These are phyloP conservation scores for Casuarius casuarius DNA, from an alignment of 2,113 vertebrate species.

Conservation along the genomic window DNA sequence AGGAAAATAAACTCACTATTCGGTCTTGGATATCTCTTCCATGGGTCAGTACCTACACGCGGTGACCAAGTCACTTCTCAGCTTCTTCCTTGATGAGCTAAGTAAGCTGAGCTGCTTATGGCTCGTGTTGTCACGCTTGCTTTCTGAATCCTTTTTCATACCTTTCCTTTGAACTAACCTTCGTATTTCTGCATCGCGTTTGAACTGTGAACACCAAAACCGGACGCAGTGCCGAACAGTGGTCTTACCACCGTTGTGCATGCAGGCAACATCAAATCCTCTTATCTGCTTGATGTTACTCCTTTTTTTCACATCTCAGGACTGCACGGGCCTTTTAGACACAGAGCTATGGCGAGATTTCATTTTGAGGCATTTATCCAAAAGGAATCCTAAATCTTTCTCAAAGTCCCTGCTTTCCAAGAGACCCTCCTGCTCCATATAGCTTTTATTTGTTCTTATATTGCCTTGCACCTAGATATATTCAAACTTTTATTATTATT, in stretches of 20 bases:
- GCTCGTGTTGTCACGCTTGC: constrained; percentile 8
- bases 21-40: not conserved
- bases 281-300: constrained; percentile 45
- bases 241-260: not conserved
- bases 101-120: constrained; percentile 55
- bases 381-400: constrained; percentile 14
- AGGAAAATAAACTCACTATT: not conserved
- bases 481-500: not conserved
- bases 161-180: constrained; percentile 52
- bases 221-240: constrained; percentile 5
- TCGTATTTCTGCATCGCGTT: constrained; percentile 23
- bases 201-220: constrained; percentile 38
- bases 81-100: constrained; percentile 34
- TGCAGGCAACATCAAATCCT: constrained; percentile 28
- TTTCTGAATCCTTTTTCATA: constrained; percentile 60
- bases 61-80: constrained; percentile 21
- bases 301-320: constrained; percentile 8
- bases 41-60: constrained; percentile 30
- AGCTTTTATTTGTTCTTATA: not conserved
- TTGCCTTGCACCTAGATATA: not conserved
- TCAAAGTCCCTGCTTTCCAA: constrained; percentile 7
- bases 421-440: not conserved
- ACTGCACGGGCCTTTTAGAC: not conserved
- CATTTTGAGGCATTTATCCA: constrained; percentile 28
- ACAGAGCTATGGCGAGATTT: not conserved